These are phyloP conservation scores for Euthynnus affinis DNA, from an alignment of 2,797 vertebrate species.

Conservation along the genomic window DNA sequence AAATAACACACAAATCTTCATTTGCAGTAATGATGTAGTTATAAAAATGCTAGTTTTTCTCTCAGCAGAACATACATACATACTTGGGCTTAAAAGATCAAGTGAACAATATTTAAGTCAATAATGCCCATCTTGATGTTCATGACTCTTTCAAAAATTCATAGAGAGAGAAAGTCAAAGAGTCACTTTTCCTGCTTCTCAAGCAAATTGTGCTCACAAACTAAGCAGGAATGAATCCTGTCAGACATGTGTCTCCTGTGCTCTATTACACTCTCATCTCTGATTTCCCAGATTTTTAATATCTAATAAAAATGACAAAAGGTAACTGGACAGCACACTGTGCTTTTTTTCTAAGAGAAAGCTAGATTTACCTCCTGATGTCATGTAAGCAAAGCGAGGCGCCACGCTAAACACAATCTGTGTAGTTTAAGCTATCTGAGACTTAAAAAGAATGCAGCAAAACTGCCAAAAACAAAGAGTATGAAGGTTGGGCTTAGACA, in stretches of 20 bases:
- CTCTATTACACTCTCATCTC: not conserved
- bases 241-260: conserved; percentile 15
- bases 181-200: not conserved
- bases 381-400: conserved; percentile 54
- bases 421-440: conserved; percentile 50
- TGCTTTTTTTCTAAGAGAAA: conserved; percentile 15
- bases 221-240: not conserved
- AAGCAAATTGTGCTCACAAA: not conserved
- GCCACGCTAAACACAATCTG: conserved; percentile 63
- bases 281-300: conserved; percentile 22
- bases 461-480: conserved; percentile 52
- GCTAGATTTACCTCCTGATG: conserved; percentile 63
- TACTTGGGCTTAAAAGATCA: not conserved
- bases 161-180: not conserved
- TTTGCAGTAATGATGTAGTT: not conserved
- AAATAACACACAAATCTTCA: not conserved
- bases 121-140: not conserved
- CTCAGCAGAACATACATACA: not conserved
- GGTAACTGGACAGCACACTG: conserved; percentile 19
- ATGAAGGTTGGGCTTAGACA: conserved; percentile 26
- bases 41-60: not conserved
- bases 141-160: not conserved
- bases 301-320: conserved; percentile 14
- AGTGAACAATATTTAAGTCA: not conserved
- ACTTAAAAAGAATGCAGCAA: conserved; percentile 61